Percentiles rank a stretch among this genome's conserved stretches.
phyloP scores from a whole-genome alignment of 2,888 invertebrate species.

The Lasioglossum villosulum region DNA sequence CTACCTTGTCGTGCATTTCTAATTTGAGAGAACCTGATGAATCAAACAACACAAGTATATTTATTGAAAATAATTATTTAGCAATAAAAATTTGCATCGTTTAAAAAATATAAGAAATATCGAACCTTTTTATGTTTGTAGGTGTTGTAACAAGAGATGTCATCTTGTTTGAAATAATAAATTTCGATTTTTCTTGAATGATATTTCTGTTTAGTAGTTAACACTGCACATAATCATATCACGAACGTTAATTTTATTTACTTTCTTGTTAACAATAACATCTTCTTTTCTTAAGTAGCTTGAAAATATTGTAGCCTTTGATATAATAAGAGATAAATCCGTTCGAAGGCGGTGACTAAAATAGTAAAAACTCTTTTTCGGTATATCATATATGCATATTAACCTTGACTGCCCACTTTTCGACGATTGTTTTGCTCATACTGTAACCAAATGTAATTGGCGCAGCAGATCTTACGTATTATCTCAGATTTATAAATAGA shows the following conservation, averaged over 20 bases:
- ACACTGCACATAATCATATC: constrained; percentile 12
- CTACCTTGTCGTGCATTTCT: constrained; percentile 86
- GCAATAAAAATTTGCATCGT: background rate
- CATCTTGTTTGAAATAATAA: constrained; percentile 50
- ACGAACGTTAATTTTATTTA: background rate
- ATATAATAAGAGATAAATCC: constrained; percentile 21
- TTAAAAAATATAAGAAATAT: constrained; percentile 4
- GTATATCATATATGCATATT: constrained; percentile 18
- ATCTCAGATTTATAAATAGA: constrained; percentile 51
- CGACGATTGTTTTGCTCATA: constrained; percentile 29
- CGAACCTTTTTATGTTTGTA: constrained; percentile 54
- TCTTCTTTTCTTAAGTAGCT: background rate
- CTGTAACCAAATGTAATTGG: constrained; percentile 49
- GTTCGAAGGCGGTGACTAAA: constrained; percentile 18
- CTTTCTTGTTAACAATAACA: background rate
- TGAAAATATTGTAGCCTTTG: background rate
- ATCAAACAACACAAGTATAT: background rate
- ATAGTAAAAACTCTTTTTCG: constrained; percentile 29
- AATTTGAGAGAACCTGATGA: constrained; percentile 38
- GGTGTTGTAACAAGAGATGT: constrained; percentile 38
- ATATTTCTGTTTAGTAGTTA: background rate
- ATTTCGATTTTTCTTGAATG: constrained; percentile 11
- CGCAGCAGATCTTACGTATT: constrained; percentile 14
- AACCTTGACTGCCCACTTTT: constrained; percentile 49
- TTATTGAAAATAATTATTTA: constrained; percentile 11